Evolutionary conservation across 2,113 vertebrate species (phyloP).

Genomic region (Craseonycteris thonglongyai): DNA sequence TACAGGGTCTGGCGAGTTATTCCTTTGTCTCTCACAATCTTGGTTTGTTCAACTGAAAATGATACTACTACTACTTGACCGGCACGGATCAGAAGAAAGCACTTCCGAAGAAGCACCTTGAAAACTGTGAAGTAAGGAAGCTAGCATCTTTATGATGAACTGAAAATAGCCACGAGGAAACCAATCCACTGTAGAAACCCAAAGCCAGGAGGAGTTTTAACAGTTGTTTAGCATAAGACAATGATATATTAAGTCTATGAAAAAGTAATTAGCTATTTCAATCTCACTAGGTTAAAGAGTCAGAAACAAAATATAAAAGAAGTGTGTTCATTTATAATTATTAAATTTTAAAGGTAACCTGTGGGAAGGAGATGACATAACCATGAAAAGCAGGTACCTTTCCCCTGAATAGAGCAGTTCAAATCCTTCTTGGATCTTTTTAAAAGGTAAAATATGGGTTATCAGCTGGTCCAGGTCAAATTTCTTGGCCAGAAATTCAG

Average conservation of each 20-base stretch:
- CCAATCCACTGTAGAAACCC: not conserved
- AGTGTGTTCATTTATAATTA: not conserved
- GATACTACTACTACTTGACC: not conserved
- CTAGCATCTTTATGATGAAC: not conserved
- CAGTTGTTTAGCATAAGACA: not conserved
- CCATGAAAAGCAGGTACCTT: slow-evolving; percentile 70
- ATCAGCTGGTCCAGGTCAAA: slow-evolving; percentile 86
- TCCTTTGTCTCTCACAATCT: not conserved
- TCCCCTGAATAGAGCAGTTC: slow-evolving; percentile 83
- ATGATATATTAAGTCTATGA: not conserved
- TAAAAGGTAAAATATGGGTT: slow-evolving; percentile 80
- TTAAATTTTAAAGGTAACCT: not conserved
- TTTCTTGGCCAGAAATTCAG: slow-evolving; percentile 85
- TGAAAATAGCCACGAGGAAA: not conserved
- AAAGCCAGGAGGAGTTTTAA: not conserved
- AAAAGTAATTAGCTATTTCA: not conserved
- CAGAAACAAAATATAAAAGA: not conserved
- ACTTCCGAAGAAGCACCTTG: not conserved
- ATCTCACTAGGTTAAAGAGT: not conserved
- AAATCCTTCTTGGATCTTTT: slow-evolving; percentile 83
- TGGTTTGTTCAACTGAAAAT: not conserved
- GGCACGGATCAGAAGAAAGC: not conserved
- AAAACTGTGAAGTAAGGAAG: not conserved
- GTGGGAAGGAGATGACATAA: not conserved
- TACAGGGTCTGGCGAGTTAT: not conserved